Evolutionary conservation across 2,113 vertebrate species (phyloP).

Genomic region (Lasiurus cinereus): DNA sequence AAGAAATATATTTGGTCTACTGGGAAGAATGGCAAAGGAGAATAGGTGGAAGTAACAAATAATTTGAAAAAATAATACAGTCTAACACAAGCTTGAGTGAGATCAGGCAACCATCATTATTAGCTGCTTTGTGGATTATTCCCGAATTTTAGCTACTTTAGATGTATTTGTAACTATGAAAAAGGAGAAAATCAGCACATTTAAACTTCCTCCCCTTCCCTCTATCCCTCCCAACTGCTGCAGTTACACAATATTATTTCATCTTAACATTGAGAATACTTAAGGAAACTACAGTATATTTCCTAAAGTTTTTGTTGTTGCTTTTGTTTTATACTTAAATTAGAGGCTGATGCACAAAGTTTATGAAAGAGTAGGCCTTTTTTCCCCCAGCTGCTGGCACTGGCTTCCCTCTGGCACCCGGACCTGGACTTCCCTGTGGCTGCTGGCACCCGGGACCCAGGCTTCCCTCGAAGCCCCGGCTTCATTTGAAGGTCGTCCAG

Average conservation of each 20-base stretch:
- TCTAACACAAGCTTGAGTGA: neutral
- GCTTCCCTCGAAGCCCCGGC: too few relatives aligned
- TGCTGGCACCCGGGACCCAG: too few relatives aligned
- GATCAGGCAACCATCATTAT: neutral
- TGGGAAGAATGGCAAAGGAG: neutral
- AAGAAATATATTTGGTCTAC: neutral
- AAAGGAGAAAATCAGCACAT: neutral
- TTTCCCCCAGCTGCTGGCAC: too few relatives aligned
- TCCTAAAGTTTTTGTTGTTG: neutral
- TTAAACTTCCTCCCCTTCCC: neutral
- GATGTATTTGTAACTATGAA: neutral
- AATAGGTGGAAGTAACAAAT: neutral
- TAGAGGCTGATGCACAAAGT: too few relatives aligned
- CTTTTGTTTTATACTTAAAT: neutral
- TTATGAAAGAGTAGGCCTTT: too few relatives aligned
- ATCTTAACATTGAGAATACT: neutral
- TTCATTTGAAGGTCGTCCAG: too few relatives aligned
- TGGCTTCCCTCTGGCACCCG: too few relatives aligned
- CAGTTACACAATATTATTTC: neutral
- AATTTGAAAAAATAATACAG: neutral
- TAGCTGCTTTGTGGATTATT: neutral
- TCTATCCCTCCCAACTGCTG: neutral
- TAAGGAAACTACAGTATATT: neutral
- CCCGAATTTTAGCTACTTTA: neutral
- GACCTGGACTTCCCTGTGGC: too few relatives aligned